These are phyloP conservation scores for Empidonax alnorum DNA, from an alignment of 2,113 vertebrate genomes.

Conservation along the genomic window DNA sequence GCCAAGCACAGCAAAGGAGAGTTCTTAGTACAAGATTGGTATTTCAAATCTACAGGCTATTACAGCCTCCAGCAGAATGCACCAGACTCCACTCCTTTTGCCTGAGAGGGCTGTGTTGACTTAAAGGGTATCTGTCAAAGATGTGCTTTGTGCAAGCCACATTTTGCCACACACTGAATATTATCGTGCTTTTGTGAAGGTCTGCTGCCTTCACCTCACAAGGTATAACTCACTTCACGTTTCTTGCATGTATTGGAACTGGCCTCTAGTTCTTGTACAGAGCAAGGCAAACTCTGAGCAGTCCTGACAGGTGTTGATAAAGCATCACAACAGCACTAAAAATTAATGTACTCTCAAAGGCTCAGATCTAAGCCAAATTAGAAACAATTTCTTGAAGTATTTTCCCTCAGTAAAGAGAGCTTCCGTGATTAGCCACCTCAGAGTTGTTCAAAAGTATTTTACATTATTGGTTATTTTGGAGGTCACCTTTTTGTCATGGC, in stretches of 20 bases:
- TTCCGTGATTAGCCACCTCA: neutral
- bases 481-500: neutral
- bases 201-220: neutral
- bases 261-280: neutral
- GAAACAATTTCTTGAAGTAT: neutral
- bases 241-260: neutral
- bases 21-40: neutral
- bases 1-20: slow-evolving; percentile 15
- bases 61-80: neutral
- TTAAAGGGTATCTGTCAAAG: neutral
- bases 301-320: neutral
- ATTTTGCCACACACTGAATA: neutral
- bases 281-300: neutral
- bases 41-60: neutral
- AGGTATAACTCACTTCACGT: neutral
- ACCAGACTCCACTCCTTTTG: neutral
- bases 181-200: neutral
- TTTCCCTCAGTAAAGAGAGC: neutral
- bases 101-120: neutral
- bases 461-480: neutral
- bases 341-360: neutral
- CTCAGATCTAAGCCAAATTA: slow-evolving; percentile 13
- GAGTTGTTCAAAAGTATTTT: neutral
- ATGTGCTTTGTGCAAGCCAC: neutral
- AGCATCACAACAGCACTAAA: neutral